phyloP scores from a whole-genome alignment of 1,140 invertebrate species.

The Hermatobates lingyangjiaoensis region DNA sequence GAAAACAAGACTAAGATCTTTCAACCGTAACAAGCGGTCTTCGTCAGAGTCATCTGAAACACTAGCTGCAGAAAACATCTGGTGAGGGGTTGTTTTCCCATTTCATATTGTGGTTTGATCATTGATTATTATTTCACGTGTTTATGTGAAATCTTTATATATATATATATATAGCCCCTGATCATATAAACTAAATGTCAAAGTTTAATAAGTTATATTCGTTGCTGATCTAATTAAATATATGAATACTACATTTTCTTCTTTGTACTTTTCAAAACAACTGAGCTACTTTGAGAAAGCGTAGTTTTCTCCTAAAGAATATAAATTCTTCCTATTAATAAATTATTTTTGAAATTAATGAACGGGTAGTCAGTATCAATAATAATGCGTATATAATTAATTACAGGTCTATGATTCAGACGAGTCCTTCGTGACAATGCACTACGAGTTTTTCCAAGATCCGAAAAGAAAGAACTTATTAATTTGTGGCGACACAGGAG shows the following conservation, averaged over 20 bases:
- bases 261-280: background rate
- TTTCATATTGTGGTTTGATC: too few relatives aligned
- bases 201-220: too few relatives aligned
- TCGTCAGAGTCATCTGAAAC: too few relatives aligned
- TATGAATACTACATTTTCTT: background rate
- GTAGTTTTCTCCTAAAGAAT: background rate
- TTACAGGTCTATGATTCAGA: constrained; percentile 24
- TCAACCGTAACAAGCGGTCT: too few relatives aligned
- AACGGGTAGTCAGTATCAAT: too few relatives aligned
- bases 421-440: constrained; percentile 28
- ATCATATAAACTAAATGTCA: too few relatives aligned
- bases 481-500: constrained; percentile 42
- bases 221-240: background rate
- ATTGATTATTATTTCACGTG: too few relatives aligned
- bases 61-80: too few relatives aligned
- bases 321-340: background rate
- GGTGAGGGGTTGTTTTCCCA: too few relatives aligned
- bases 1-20: too few relatives aligned
- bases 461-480: constrained; percentile 34
- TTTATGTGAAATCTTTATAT: too few relatives aligned
- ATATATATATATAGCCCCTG: too few relatives aligned
- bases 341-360: background rate
- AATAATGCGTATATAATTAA: constrained; percentile 6
- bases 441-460: constrained; percentile 37
- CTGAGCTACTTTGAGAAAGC: background rate